Evolutionary conservation across 2,113 vertebrate genomes (phyloP), one percentile per base, ranked within the genome.

Genomic region (Condylura cristata): DNA sequence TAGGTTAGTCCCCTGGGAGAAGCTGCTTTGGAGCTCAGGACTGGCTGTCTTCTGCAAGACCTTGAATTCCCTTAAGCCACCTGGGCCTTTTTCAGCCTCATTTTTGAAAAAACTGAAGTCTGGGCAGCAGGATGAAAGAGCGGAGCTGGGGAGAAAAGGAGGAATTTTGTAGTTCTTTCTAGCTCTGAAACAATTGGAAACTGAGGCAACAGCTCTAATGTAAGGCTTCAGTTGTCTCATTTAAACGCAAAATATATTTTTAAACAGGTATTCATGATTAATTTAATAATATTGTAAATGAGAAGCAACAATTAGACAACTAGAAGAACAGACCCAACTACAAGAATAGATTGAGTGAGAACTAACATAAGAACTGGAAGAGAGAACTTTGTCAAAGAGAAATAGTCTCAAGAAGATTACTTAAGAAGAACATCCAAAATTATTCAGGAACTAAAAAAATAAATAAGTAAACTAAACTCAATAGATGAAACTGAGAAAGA

Each of bases 401-500:
- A 75, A n/a, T 74, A 13, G 16, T 72, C n/a, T 66, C 39, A 79
- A 72, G 46, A 79, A 53, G 20, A 63, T 13, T 26, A 56, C 4
- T 58, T 92, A 86, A 65, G n/a, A n/a, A n/a, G n/a, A 86, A 3
- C 7, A 78, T 89, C 65, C 8, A 86, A 61, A 85, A 71, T 2
- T 80, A 34, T 90, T 90, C 24, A 80, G 22, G 1, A 92, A 44
- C 32, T 84, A 18, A 34, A 92, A 78, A 75, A 61, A 28, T 56
- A 24, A 58, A 17, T n/a, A 70, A 44, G 39, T 32, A 0, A 66
- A 81, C 18, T 44, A 61, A 60, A 74, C 18, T 89, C 65, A 89
- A 2, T 39, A 78, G 58, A 89, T 89, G 53, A 46, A 0, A n/a
- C 24, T 91, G 10, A 95, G 90, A 86, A 93, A 90, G 37, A 86